Conservation (phyloP, 2,797 vertebrate species). For the Hypotaenidia okinawae region DNA sequence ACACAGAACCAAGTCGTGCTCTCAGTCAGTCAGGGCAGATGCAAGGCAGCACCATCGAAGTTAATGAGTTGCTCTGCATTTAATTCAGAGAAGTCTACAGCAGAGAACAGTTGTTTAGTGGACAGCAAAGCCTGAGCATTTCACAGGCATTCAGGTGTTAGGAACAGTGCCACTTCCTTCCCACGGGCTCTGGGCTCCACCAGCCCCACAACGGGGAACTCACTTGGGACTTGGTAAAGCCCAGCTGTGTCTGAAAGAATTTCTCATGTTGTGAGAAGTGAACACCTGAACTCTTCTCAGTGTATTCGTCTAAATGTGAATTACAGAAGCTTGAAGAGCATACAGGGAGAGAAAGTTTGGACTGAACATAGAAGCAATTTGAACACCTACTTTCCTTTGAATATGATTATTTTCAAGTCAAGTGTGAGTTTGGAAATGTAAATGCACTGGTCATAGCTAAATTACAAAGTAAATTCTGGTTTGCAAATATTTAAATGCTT, state of each 20-base stretch:
- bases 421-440: not conserved
- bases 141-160: not conserved
- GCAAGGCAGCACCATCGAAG: not conserved
- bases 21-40: not conserved
- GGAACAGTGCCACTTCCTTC: not conserved
- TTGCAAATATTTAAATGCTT: not conserved
- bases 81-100: not conserved
- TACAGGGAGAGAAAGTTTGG: not conserved
- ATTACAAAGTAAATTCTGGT: not conserved
- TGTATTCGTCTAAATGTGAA: not conserved
- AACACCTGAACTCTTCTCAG: not conserved
- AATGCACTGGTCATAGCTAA: not conserved
- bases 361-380: not conserved
- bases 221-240: not conserved
- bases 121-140: not conserved
- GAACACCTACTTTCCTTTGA: slow-evolving; percentile 1
- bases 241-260: not conserved
- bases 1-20: not conserved
- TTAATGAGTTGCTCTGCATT: not conserved
- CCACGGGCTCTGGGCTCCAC: rapidly evolving
- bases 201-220: not conserved
- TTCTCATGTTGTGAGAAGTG: not conserved
- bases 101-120: not conserved
- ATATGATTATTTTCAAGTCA: slow-evolving; percentile 51
- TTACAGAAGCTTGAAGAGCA: not conserved